Evolutionary conservation across 2,888 invertebrate genomes (phyloP).

Genomic region (Petrolisthes manimaculis): DNA sequence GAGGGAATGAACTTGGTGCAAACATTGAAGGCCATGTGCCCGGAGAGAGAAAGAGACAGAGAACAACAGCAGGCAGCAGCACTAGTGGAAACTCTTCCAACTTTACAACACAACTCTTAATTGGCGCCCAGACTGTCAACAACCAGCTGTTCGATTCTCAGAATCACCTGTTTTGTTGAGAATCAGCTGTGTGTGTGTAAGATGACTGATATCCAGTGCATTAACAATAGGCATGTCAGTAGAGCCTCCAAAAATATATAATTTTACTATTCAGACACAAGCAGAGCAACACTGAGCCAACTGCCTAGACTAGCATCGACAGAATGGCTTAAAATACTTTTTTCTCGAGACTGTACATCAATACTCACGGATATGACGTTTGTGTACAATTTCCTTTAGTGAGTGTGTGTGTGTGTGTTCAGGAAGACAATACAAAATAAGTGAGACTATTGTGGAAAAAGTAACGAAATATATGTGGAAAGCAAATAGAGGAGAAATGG

Average conservation of each 20-base stretch:
- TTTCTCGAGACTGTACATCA: too few relatives aligned
- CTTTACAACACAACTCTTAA: background rate
- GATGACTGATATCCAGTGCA: too few relatives aligned
- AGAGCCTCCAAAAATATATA: too few relatives aligned
- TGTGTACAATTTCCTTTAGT: background rate
- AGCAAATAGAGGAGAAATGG: background rate
- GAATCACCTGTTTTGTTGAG: background rate
- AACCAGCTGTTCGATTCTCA: background rate
- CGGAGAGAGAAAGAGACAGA: background rate
- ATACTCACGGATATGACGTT: too few relatives aligned
- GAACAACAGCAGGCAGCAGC: background rate
- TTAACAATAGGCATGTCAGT: too few relatives aligned
- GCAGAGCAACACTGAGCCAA: too few relatives aligned
- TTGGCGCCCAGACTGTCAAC: background rate
- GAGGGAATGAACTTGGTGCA: too few relatives aligned
- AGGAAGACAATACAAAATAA: background rate
- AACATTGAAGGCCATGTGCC: background rate
- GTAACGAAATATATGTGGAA: background rate
- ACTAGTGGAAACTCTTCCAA: background rate
- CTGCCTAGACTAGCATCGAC: too few relatives aligned
- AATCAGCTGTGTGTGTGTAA: background rate
- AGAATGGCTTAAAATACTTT: too few relatives aligned
- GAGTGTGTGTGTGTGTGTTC: background rate
- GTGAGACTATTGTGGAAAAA: background rate
- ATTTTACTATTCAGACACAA: too few relatives aligned